Evolutionary conservation across 2,113 vertebrate species (phyloP).

Genomic region (Dicentrarchus labrax): DNA sequence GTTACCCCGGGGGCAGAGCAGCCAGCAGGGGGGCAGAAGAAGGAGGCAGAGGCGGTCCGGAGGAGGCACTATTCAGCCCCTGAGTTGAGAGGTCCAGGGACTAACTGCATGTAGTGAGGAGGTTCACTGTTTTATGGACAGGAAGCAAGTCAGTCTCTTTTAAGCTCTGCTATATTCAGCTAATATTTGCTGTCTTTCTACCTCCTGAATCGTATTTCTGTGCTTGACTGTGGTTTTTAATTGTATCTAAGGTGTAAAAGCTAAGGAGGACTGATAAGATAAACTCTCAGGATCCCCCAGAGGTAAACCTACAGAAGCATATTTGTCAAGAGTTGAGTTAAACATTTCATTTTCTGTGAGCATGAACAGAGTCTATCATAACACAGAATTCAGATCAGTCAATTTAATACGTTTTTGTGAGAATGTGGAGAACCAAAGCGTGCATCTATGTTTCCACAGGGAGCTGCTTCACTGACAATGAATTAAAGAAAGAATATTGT

Average conservation of each 20-base stretch:
- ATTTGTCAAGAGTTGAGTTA: slow-evolving; percentile 13
- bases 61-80: slow-evolving; percentile 82
- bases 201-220: slow-evolving; percentile 62
- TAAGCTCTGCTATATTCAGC: slow-evolving; percentile 41
- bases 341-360: slow-evolving; percentile 13
- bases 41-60: slow-evolving; percentile 30
- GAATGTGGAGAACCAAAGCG: slow-evolving; percentile 9
- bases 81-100: slow-evolving; percentile 59
- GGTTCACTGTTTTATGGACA: slow-evolving; percentile 9
- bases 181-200: slow-evolving; percentile 62
- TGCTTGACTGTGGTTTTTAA: slow-evolving; percentile 33
- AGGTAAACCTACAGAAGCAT: slow-evolving; percentile 9
- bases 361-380: slow-evolving; percentile 12
- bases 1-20: background rate
- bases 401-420: background rate
- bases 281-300: slow-evolving; percentile 45
- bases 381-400: slow-evolving; percentile 15
- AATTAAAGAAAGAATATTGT: slow-evolving; percentile 5
- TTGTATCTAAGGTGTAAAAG: slow-evolving; percentile 17
- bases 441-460: slow-evolving; percentile 8
- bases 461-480: slow-evolving; percentile 10
- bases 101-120: slow-evolving; percentile 36
- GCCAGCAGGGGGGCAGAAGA: slow-evolving; percentile 11
- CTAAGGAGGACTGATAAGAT: slow-evolving; percentile 15
- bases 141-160: slow-evolving; percentile 23